Conservation (phyloP, 1,140 invertebrate genomes). For the Drosophila seguyi region DNA sequence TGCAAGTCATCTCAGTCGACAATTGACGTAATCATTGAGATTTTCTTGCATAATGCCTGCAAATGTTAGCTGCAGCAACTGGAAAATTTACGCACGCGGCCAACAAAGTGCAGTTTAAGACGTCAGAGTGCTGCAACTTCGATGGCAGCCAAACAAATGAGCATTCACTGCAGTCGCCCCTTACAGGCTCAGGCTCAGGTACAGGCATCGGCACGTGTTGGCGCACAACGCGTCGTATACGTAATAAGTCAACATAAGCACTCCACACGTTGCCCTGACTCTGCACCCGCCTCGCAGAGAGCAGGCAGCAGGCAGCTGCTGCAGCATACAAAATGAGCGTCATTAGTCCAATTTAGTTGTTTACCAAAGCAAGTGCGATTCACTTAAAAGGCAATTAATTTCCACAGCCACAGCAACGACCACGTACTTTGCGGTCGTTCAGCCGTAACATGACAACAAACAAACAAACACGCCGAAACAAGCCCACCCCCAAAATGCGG, state of each 20-base stretch:
- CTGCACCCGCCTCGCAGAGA: slow-evolving; percentile 8
- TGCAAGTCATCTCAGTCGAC: slow-evolving; percentile 13
- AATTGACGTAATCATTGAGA: slow-evolving; percentile 12
- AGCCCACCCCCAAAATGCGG: not conserved
- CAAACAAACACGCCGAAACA: slow-evolving; percentile 42
- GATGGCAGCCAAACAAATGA: slow-evolving; percentile 66
- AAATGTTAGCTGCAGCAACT: slow-evolving; percentile 18
- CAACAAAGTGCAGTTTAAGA: slow-evolving; percentile 34
- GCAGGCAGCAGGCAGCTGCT: slow-evolving; percentile 14
- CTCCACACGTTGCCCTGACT: slow-evolving; percentile 52
- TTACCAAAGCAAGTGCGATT: slow-evolving; percentile 84
- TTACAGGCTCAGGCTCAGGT: not conserved
- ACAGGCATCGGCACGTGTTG: slow-evolving; percentile 55
- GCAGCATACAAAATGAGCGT: slow-evolving; percentile 82
- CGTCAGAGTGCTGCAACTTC: slow-evolving; percentile 16
- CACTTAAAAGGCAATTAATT: slow-evolving; percentile 85
- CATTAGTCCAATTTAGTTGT: slow-evolving; percentile 85
- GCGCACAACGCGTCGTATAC: slow-evolving; percentile 71
- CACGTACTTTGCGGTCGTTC: slow-evolving; percentile 84
- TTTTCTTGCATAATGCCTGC: slow-evolving; percentile 12
- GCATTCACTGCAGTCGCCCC: slow-evolving; percentile 15
- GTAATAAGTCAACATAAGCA: slow-evolving; percentile 80
- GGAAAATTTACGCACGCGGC: not conserved
- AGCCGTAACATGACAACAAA: slow-evolving; percentile 81
- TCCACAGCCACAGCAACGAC: slow-evolving; percentile 71